phyloP scores from a whole-genome alignment of 2,888 invertebrate species.

The Cataglyphis altisquamis region DNA sequence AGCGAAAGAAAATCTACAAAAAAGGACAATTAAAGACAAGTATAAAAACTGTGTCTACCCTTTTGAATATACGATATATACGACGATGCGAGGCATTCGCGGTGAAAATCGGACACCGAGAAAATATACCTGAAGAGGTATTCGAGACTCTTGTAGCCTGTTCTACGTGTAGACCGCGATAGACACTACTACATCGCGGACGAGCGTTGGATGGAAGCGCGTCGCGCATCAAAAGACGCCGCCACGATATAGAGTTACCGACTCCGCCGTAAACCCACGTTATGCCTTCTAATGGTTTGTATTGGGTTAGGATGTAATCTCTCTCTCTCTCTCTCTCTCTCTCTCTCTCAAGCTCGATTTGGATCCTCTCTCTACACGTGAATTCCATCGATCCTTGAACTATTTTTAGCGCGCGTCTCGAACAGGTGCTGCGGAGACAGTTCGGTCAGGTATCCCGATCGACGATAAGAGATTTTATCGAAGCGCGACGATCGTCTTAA shows the following conservation, averaged over 20 bases:
- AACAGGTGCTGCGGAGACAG: conserved; percentile 47
- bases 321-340: no score
- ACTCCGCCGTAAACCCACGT: conserved; percentile 78
- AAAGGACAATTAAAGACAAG: conserved; percentile 10
- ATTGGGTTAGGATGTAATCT: conserved; percentile 75
- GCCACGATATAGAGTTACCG: conserved; percentile 82
- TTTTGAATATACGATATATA: conserved; percentile 57
- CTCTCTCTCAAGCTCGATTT: background rate
- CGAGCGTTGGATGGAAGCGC: conserved; percentile 77
- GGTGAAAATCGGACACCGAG: conserved; percentile 78
- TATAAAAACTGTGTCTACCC: conserved; percentile 4
- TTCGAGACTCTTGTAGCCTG: conserved; percentile 85
- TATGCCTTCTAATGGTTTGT: conserved; percentile 83
- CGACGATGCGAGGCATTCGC: conserved; percentile 58
- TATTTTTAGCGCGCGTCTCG: conserved; percentile 63
- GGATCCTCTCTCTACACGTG: background rate
- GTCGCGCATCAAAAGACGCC: conserved; percentile 84
- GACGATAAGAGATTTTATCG: conserved; percentile 46
- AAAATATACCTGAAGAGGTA: conserved; percentile 82
- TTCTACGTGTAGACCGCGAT: conserved; percentile 83
- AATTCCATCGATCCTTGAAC: background rate
- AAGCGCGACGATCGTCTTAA: conserved; percentile 59
- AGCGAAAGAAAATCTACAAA: background rate
- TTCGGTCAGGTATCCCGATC: conserved; percentile 59
- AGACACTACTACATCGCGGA: conserved; percentile 54